These are phyloP conservation scores for Cheirogaleus major DNA, from an alignment of 2,797 vertebrate genomes.

Conservation along the genomic window DNA sequence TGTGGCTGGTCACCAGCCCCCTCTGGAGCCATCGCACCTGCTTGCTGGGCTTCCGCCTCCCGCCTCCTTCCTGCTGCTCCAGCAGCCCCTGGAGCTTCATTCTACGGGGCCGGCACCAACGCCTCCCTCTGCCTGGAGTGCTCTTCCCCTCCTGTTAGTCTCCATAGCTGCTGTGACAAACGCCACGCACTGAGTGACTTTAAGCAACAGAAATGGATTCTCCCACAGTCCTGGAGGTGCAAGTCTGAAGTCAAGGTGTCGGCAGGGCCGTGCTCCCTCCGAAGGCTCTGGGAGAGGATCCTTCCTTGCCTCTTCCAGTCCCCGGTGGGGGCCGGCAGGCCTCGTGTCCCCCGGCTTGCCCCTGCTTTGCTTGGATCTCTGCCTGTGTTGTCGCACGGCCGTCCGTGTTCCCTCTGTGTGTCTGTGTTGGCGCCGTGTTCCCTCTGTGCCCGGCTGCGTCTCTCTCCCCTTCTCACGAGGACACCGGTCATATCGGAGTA, in stretches of 20 bases:
- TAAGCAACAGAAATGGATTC: neutral
- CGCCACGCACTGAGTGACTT: neutral
- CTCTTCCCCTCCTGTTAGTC: too few species aligned
- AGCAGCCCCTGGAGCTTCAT: too few species aligned
- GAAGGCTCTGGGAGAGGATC: neutral
- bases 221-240: neutral
- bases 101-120: fast-evolving
- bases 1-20: neutral
- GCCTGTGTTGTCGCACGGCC: fast-evolving
- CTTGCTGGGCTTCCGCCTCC: neutral
- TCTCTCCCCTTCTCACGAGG: neutral
- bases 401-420: neutral
- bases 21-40: fast-evolving
- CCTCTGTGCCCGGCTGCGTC: neutral
- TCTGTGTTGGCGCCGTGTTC: neutral
- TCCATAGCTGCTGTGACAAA: neutral
- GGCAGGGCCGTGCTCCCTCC: neutral
- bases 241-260: neutral
- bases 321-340: too few species aligned
- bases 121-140: neutral
- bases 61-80: neutral
- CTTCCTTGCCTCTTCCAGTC: neutral
- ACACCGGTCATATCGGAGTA: fast-evolving
- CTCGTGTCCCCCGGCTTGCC: neutral
- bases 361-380: fast-evolving